Evolutionary conservation across 2,888 invertebrate genomes (phyloP).

Genomic region (Auanema freiburgensis): DNA sequence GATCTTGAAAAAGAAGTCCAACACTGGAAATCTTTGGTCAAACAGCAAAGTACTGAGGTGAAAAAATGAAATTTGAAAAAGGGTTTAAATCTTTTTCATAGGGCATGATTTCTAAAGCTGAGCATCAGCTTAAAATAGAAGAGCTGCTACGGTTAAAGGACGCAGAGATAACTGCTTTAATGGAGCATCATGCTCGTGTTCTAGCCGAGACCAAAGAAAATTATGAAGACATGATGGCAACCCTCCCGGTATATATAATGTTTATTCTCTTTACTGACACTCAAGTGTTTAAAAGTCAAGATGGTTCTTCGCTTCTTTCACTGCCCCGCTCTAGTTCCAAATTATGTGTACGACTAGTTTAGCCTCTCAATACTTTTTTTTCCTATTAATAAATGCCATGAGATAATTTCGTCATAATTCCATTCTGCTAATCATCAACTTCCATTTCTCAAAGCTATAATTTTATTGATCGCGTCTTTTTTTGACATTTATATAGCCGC

Average conservation of each 20-base stretch:
- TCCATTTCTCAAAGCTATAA: background rate
- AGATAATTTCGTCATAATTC: too few relatives aligned
- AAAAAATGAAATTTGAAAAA: too few relatives aligned
- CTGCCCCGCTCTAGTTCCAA: too few relatives aligned
- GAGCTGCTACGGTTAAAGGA: slow-evolving; percentile 34
- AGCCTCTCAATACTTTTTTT: background rate
- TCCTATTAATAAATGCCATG: too few relatives aligned
- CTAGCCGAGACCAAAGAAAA: slow-evolving; percentile 44
- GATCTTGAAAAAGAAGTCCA: slow-evolving; percentile 30
- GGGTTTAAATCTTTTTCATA: background rate
- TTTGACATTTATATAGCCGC: slow-evolving; percentile 3
- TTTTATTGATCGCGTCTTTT: background rate
- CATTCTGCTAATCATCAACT: too few relatives aligned
- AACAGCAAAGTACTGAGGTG: slow-evolving; percentile 1
- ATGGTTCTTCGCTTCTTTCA: too few relatives aligned
- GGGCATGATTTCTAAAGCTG: slow-evolving; percentile 14
- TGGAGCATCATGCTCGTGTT: slow-evolving; percentile 36
- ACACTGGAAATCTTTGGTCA: slow-evolving; percentile 34
- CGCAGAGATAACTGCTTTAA: slow-evolving; percentile 31
- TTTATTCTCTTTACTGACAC: background rate
- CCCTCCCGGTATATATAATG: slow-evolving; percentile 25
- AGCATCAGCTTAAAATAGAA: slow-evolving; percentile 27
- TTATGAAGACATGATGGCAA: slow-evolving; percentile 48
- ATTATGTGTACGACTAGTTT: too few relatives aligned
- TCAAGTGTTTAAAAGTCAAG: too few relatives aligned